phyloP scores from a whole-genome alignment of 2,888 invertebrate species.

The Helleia helle region DNA sequence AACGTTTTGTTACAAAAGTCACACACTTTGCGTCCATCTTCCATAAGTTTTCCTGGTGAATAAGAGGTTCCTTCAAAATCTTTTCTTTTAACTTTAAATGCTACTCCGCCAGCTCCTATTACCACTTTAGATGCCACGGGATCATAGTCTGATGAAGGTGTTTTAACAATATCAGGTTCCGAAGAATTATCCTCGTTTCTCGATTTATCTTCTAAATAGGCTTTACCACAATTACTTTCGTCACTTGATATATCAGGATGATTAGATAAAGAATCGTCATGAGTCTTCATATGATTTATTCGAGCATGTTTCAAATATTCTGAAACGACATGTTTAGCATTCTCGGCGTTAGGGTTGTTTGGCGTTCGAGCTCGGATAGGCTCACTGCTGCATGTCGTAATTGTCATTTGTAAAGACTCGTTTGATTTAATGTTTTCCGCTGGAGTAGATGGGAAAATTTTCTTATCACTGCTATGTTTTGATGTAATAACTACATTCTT shows the following conservation, averaged over 20 bases:
- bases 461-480: slow-evolving; percentile 25
- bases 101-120: slow-evolving; percentile 77
- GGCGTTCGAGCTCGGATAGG: slow-evolving; percentile 35
- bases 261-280: slow-evolving; percentile 43
- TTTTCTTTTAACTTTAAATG: slow-evolving; percentile 73
- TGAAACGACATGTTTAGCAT: slow-evolving; percentile 78
- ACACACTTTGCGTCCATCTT: slow-evolving; percentile 85
- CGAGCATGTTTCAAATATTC: slow-evolving; percentile 78
- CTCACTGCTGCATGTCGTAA: slow-evolving; percentile 29
- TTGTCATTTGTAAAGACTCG: slow-evolving; percentile 25
- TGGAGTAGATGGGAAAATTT: slow-evolving; percentile 21
- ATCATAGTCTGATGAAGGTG: slow-evolving; percentile 52
- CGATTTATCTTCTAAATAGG: slow-evolving; percentile 41
- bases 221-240: slow-evolving; percentile 35
- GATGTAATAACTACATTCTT: slow-evolving; percentile 27
- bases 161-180: slow-evolving; percentile 47
- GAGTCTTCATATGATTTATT: slow-evolving; percentile 54
- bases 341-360: slow-evolving; percentile 49
- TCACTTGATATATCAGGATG: slow-evolving; percentile 43
- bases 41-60: slow-evolving; percentile 73
- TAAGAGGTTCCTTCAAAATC: slow-evolving; percentile 55
- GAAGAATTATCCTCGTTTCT: slow-evolving; percentile 36
- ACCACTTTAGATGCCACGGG: slow-evolving; percentile 74
- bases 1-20: slow-evolving; percentile 93
- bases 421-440: slow-evolving; percentile 30